Percentiles rank a stretch among this genome's conserved stretches.
phyloP scores from a whole-genome alignment of 2,113 vertebrate species.

The Polypterus bichir region DNA sequence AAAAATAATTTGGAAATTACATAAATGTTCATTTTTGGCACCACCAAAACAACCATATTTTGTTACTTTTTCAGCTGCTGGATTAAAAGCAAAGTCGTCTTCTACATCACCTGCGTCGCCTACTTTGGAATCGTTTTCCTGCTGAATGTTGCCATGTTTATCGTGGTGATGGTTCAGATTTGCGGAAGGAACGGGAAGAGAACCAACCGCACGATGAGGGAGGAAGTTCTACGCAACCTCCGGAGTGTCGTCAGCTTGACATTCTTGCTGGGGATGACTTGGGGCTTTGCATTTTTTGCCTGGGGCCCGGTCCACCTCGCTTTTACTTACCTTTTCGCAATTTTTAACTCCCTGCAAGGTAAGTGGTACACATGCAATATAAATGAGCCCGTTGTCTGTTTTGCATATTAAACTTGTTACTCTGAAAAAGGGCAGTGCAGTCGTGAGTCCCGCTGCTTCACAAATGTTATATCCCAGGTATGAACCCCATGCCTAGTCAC shows the following conservation, averaged over 20 bases:
- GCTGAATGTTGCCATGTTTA: conserved; percentile 90
- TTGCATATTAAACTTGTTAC: too few relatives aligned
- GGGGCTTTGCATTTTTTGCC: conserved; percentile 92
- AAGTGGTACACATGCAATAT: conserved; percentile 15
- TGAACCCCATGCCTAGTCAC: too few relatives aligned
- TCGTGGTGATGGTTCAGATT: conserved; percentile 95
- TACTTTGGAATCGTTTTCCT: conserved; percentile 88
- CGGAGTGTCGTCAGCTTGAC: conserved; percentile 86
- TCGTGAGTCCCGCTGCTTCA: too few relatives aligned
- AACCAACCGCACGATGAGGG: conserved; percentile 70
- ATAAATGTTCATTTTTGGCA: too few relatives aligned
- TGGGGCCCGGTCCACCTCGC: conserved; percentile 74
- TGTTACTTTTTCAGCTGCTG: conserved; percentile 63
- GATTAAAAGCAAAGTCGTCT: conserved; percentile 60
- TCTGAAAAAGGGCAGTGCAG: too few relatives aligned
- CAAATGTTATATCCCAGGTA: too few relatives aligned
- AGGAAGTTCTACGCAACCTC: conserved; percentile 81
- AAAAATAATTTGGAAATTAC: too few relatives aligned
- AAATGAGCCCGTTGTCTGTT: too few relatives aligned
- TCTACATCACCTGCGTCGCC: conserved; percentile 74
- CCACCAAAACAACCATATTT: neutral
- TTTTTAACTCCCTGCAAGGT: conserved; percentile 97
- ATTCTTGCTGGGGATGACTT: conserved; percentile 91
- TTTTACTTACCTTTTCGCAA: conserved; percentile 86
- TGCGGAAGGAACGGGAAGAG: conserved; percentile 90